Percentiles rank a stretch among this genome's conserved stretches.
phyloP scores from a whole-genome alignment of 2,797 vertebrate species.

The Rhinoraja longicauda region DNA sequence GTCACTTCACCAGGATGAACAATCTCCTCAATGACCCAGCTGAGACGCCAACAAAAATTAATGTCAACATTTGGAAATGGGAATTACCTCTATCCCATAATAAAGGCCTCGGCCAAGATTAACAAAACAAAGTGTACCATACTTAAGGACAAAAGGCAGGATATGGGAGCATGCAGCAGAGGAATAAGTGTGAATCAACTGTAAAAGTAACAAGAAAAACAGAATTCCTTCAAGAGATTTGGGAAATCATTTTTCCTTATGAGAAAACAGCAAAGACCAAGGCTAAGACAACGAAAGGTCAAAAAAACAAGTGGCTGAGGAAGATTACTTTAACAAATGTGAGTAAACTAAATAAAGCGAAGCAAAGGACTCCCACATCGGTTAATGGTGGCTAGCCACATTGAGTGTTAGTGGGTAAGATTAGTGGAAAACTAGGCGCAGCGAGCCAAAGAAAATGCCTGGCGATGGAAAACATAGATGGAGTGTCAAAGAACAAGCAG shows the following conservation, averaged over 20 bases:
- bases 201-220: constrained; percentile 14
- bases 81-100: not conserved
- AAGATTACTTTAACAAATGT: constrained; percentile 28
- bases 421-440: not conserved
- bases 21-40: not conserved
- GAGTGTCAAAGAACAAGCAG: not conserved
- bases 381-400: constrained; percentile 7
- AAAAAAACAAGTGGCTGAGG: not conserved
- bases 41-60: not conserved
- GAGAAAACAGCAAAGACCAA: not conserved
- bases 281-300: not conserved
- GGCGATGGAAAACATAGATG: not conserved
- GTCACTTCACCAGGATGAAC: not conserved
- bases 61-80: not conserved
- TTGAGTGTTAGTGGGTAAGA: not conserved
- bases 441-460: not conserved
- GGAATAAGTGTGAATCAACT: not conserved
- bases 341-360: not conserved
- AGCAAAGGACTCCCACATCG: not conserved
- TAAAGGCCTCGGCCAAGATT: not conserved
- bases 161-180: not conserved
- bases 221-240: constrained; percentile 17
- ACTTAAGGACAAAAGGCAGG: not conserved
- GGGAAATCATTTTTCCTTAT: not conserved
- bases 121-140: not conserved